Conservation (phyloP, 64 coral and sea anemone genomes). For the Stichodactyla helianthus region DNA sequence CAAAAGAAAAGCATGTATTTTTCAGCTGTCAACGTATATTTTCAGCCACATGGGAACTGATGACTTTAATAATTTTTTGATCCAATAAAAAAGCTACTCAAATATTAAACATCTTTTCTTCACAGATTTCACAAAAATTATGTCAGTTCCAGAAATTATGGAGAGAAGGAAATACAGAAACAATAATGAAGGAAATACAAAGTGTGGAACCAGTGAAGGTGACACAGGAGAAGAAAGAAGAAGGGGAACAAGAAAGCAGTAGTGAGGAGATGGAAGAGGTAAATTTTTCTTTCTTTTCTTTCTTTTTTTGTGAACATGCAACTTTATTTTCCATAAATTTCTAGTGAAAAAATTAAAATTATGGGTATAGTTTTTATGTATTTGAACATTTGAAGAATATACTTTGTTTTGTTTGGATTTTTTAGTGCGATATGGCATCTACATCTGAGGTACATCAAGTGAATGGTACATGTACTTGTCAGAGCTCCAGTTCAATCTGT, state of each 20-base stretch:
- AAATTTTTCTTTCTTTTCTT: background rate
- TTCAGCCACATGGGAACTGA: too few species aligned
- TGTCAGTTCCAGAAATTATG: constrained; percentile 45
- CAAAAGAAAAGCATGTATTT: too few species aligned
- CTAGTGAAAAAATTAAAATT: too few species aligned
- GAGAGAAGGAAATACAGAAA: constrained; percentile 38
- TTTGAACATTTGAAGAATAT: background rate
- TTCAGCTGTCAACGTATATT: too few species aligned
- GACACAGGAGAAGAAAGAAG: constrained; percentile 6
- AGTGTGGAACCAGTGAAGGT: constrained; percentile 11
- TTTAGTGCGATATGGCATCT: background rate
- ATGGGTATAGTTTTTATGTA: too few species aligned
- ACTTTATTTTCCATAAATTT: too few species aligned
- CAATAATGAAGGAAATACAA: constrained; percentile 37
- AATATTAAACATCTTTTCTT: background rate
- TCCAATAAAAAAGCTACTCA: too few species aligned
- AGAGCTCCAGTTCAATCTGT: background rate
- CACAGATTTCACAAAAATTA: constrained; percentile 45
- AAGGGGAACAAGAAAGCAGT: background rate
- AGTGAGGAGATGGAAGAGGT: constrained; percentile 30
- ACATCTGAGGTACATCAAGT: background rate
- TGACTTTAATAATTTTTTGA: too few species aligned
- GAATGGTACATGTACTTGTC: background rate
- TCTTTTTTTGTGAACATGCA: background rate
- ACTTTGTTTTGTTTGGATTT: background rate